phyloP scores from a whole-genome alignment of 2,888 invertebrate genomes.

The Oscheius sp. region DNA sequence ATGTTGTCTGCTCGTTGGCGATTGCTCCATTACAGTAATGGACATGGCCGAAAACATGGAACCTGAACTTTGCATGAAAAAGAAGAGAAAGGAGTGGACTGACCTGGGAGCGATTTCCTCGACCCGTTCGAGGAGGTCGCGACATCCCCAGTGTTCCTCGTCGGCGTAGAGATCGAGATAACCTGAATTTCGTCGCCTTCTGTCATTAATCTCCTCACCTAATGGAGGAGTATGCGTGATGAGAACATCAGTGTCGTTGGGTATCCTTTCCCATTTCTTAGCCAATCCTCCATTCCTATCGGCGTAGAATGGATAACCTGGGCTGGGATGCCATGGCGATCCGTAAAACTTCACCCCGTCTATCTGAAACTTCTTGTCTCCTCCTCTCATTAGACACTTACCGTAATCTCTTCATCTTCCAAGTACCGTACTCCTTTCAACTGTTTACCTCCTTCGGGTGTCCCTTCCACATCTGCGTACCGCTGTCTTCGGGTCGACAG shows the following conservation, averaged over 20 bases:
- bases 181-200: not conserved
- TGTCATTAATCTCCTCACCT: constrained; percentile 75
- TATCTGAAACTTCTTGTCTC: constrained; percentile 50
- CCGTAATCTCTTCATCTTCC: constrained; percentile 20
- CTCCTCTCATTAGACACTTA: not conserved
- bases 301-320: constrained; percentile 65
- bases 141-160: constrained; percentile 59
- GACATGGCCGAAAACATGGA: constrained; percentile 87
- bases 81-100: constrained; percentile 54
- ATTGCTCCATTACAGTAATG: constrained; percentile 80
- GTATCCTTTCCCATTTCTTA: constrained; percentile 85
- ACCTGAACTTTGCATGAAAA: constrained; percentile 70
- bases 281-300: constrained; percentile 79
- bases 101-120: constrained; percentile 34
- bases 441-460: constrained; percentile 1
- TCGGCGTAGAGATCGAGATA: constrained; percentile 36
- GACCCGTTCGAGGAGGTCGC: constrained; percentile 57
- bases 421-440: constrained; percentile 21
- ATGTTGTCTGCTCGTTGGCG: constrained; percentile 79
- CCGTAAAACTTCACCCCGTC: constrained; percentile 71
- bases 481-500: not conserved
- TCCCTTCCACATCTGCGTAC: not conserved
- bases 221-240: constrained; percentile 85
- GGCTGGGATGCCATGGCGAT: constrained; percentile 68
- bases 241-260: constrained; percentile 82